These are phyloP conservation scores for Anodontia alba DNA, from an alignment of 2,888 invertebrate genomes.

Conservation along the genomic window DNA sequence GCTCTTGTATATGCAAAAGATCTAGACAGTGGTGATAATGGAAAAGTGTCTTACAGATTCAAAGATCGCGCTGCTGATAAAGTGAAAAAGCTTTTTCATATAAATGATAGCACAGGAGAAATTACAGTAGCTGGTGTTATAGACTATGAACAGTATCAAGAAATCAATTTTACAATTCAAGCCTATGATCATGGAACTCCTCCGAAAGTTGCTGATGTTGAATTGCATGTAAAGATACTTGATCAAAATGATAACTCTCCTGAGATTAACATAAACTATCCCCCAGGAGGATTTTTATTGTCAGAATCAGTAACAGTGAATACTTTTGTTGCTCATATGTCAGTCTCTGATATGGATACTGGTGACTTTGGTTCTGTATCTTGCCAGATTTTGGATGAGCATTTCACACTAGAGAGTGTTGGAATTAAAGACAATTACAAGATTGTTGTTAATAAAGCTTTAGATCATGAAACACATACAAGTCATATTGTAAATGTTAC, in stretches of 20 bases:
- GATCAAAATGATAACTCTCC: slow-evolving; percentile 96
- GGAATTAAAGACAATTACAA: slow-evolving; percentile 66
- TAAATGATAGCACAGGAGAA: slow-evolving; percentile 94
- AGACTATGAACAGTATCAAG: slow-evolving; percentile 92
- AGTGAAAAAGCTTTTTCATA: slow-evolving; percentile 76
- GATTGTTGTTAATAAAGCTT: slow-evolving; percentile 66
- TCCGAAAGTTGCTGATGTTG: slow-evolving; percentile 85
- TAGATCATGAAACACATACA: slow-evolving; percentile 76
- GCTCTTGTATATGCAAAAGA: slow-evolving; percentile 91
- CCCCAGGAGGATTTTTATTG: slow-evolving; percentile 89
- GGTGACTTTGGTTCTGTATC: slow-evolving; percentile 75
- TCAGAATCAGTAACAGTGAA: slow-evolving; percentile 91
- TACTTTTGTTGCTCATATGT: slow-evolving; percentile 96
- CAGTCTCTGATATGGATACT: slow-evolving; percentile 87
- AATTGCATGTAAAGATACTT: slow-evolving; percentile 86
- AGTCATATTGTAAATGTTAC: slow-evolving; percentile 73
- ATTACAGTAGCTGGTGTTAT: slow-evolving; percentile 91
- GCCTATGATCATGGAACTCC: slow-evolving; percentile 72
- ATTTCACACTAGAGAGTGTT: slow-evolving; percentile 71
- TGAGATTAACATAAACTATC: slow-evolving; percentile 92
- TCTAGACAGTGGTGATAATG: slow-evolving; percentile 93
- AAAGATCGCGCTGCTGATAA: slow-evolving; percentile 54
- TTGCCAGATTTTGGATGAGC: slow-evolving; percentile 70
- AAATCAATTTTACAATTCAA: slow-evolving; percentile 90
- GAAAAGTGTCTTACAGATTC: slow-evolving; percentile 85